These are phyloP conservation scores for Leptinotarsa texana DNA, from an alignment of 1,140 invertebrate genomes.

Conservation along the genomic window DNA sequence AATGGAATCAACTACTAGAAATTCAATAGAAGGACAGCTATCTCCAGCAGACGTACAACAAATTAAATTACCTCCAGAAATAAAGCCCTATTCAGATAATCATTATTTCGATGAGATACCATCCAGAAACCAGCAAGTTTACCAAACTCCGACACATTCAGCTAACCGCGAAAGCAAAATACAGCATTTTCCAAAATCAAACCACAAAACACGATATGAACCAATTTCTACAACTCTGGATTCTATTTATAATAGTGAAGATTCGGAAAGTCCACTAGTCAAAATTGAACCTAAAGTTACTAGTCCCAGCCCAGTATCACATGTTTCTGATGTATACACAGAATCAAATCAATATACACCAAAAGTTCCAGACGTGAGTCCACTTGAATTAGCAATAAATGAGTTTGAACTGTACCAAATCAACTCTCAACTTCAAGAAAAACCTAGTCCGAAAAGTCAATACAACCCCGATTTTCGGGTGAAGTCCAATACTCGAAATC, in stretches of 20 bases:
- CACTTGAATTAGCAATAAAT: constrained; percentile 45
- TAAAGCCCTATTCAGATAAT: background rate
- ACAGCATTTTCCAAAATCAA: background rate
- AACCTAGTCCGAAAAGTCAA: constrained; percentile 32
- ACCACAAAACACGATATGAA: background rate
- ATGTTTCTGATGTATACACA: background rate
- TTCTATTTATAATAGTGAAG: background rate
- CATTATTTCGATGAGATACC: background rate
- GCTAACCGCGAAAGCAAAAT: background rate
- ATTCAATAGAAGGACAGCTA: background rate
- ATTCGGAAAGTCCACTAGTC: background rate
- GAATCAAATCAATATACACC: background rate
- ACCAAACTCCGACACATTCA: background rate
- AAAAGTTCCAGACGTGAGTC: constrained; percentile 30
- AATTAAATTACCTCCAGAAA: background rate
- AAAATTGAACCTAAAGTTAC: background rate
- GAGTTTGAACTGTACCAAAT: constrained; percentile 49
- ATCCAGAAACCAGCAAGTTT: background rate
- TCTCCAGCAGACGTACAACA: background rate
- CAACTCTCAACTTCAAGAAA: constrained; percentile 42
- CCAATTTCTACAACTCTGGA: constrained; percentile 4
- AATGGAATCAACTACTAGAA: background rate
- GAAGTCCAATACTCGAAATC: background rate
- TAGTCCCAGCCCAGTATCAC: background rate
- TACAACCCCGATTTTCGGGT: background rate